Percentiles rank a stretch among this genome's conserved stretches.
phyloP scores from a whole-genome alignment of 2,113 vertebrate species.

The Laterallus jamaicensis region DNA sequence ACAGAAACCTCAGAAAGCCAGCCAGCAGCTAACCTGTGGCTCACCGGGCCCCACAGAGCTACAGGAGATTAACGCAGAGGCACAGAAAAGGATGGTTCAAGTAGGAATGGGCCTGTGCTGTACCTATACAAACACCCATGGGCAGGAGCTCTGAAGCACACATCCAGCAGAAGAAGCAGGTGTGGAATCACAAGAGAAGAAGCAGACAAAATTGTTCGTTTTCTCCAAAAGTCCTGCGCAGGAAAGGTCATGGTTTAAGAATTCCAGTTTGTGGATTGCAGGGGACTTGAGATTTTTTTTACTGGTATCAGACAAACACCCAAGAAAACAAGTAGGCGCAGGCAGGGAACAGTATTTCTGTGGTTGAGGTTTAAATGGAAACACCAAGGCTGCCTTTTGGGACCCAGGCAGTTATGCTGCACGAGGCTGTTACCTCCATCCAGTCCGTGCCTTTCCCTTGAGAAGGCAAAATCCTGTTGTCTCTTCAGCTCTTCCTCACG shows the following conservation, averaged over 20 bases:
- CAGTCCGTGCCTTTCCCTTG: background rate
- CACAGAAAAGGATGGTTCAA: background rate
- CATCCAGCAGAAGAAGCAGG: background rate
- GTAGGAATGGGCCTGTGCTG: background rate
- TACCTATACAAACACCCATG: background rate
- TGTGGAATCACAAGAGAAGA: background rate
- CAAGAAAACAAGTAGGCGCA: background rate
- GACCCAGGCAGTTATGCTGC: background rate
- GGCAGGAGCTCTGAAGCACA: background rate
- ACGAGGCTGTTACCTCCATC: background rate
- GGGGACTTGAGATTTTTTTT: background rate
- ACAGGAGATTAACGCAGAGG: background rate
- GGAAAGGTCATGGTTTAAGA: background rate
- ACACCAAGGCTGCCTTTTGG: background rate
- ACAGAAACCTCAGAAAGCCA: conserved; percentile 33
- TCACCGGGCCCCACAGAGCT: background rate
- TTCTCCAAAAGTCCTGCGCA: background rate
- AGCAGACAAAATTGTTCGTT: background rate
- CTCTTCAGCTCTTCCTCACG: background rate
- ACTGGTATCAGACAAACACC: background rate
- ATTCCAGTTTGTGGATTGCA: background rate
- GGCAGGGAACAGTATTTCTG: background rate
- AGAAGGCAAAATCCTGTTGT: background rate
- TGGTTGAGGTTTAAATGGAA: background rate
- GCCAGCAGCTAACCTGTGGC: conserved; percentile 44